Evolutionary conservation across 64 coral and sea anemone species (phyloP).

Genomic region (Montipora sp.): DNA sequence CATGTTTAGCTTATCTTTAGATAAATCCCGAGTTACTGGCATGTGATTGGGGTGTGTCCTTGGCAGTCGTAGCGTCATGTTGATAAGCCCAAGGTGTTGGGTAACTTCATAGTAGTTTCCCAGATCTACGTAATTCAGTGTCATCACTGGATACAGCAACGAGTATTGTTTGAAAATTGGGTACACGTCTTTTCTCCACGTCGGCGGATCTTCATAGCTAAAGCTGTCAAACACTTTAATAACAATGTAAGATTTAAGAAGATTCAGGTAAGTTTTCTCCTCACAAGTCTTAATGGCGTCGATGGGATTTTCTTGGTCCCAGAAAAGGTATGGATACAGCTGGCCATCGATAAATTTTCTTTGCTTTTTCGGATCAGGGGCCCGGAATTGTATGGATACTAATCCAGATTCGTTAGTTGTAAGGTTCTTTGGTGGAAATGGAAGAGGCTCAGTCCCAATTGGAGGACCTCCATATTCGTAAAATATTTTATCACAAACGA

Average conservation of each 20-base stretch:
- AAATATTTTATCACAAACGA: constrained; percentile 6
- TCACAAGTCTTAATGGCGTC: neutral
- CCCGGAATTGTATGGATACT: neutral
- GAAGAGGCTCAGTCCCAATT: neutral
- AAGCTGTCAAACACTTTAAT: constrained; percentile 33
- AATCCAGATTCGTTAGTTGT: constrained; percentile 6
- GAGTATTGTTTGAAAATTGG: constrained; percentile 52
- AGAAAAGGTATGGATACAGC: constrained; percentile 23
- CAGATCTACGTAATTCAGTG: constrained; percentile 29
- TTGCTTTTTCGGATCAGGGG: constrained; percentile 2
- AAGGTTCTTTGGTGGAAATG: neutral
- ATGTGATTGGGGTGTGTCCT: constrained; percentile 32
- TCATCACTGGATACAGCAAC: constrained; percentile 40
- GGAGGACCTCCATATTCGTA: constrained; percentile 20
- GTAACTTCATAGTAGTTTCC: constrained; percentile 45
- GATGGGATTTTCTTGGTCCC: neutral
- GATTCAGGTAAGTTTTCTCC: neutral
- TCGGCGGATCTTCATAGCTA: neutral
- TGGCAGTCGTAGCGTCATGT: constrained; percentile 21
- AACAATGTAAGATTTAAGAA: constrained; percentile 15
- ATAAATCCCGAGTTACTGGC: constrained; percentile 56
- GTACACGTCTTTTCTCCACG: constrained; percentile 34
- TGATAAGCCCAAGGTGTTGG: neutral
- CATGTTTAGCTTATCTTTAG: constrained; percentile 29
- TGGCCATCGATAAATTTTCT: constrained; percentile 49